Evolutionary conservation across 1,140 invertebrate genomes (phyloP), one percentile per base, ranked within the genome.

Genomic region (Scylla paramamosain): DNA sequence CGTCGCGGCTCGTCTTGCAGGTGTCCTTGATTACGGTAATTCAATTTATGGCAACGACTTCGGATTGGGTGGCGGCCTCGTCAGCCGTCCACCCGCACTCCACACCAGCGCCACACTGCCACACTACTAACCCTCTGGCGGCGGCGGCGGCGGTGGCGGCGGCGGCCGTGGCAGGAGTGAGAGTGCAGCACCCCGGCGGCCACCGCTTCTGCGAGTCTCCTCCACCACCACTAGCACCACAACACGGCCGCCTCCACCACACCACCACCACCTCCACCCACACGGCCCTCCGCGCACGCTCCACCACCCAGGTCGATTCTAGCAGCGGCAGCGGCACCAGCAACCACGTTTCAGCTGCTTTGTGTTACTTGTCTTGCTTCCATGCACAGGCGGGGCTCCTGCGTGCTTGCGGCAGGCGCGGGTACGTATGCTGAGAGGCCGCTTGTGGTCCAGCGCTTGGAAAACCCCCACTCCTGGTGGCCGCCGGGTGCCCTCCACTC

Each of bases 231-330:
- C 82, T 48, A 86, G 32, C 45, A 86, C 45, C 82, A 48, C 92
- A 25, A 48, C 92, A 91, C 32, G 89, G 89, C 32, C 89, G 45
- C 89, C 89, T 91, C 89, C 86, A 88, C 91, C 29, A 48, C 92
- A 86, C 45, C 92, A 93, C 92, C 92, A 48, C 92, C 59, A 14
- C 82, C 82, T 86, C 92, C 82, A 86, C 83, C 83, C 92, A 93
- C 32, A 86, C 82, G 82, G 25, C 82, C n/a, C 92, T 39, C 82
- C 92, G 92, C 92, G 92, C 92, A 93, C 92, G 92, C 92, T 93
- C 92, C 92, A 93, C 92, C 92, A 86, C 31, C 39, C 92, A 93
- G 92, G 92, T 93, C 92, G 92, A 93, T 93, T 93, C 92, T 46
- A 10, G 52, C 48, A 45, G 48, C 67, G 86, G 92, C 77, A 45